phyloP scores from a whole-genome alignment of 1,140 invertebrate species.

The Trachelipus rathkii region DNA sequence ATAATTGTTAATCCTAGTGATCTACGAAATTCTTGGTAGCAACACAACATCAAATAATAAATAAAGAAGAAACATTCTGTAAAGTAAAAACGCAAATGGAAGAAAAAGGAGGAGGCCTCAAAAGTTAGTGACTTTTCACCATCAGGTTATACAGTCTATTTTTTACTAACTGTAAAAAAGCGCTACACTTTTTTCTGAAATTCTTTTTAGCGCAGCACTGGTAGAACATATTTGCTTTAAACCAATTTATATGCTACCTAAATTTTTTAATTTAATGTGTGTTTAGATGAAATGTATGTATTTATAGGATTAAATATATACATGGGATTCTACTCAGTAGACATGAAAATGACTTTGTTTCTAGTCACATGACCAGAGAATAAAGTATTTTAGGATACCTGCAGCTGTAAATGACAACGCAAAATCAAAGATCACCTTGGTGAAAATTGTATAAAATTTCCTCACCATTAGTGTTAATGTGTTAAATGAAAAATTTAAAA shows the following conservation, averaged over 20 bases:
- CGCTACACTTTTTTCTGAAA: background rate
- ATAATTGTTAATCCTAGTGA: no score
- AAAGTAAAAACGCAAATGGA: conserved; percentile 18
- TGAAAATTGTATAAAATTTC: conserved; percentile 30
- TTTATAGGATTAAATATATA: conserved; percentile 31
- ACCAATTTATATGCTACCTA: conserved; percentile 28
- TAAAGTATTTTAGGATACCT: conserved; percentile 13
- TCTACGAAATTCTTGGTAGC: no score
- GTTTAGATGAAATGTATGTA: conserved; percentile 26
- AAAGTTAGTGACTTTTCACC: background rate
- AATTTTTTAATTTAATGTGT: conserved; percentile 8
- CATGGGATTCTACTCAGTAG: conserved; percentile 27
- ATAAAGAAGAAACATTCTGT: no score
- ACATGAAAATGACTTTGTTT: conserved; percentile 1
- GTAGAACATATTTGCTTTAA: conserved; percentile 24
- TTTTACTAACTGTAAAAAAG: background rate
- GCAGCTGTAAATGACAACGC: conserved; percentile 31
- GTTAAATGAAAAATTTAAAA: background rate
- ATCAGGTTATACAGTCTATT: background rate
- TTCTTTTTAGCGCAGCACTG: conserved; percentile 10
- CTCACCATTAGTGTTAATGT: background rate
- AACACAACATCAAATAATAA: no score
- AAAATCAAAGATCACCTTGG: conserved; percentile 25
- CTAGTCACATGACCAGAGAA: conserved; percentile 26
- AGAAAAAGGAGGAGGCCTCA: background rate